Conservation (phyloP, 2,888 invertebrate species). For the Perizoma flavofasciatum region DNA sequence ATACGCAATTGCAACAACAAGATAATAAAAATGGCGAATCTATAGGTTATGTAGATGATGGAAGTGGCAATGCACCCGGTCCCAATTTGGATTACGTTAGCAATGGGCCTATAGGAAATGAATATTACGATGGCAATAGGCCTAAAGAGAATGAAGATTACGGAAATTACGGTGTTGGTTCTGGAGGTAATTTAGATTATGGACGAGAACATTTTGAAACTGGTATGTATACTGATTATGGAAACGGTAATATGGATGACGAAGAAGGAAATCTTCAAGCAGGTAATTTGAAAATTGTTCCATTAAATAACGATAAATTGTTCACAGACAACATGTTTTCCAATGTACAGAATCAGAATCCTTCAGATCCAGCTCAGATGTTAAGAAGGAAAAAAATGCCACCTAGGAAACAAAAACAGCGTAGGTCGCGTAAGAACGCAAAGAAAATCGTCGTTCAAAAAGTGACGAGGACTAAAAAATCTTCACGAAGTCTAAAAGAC, state of each 20-base stretch:
- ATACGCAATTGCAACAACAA: too few relatives aligned
- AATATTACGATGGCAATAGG: too few relatives aligned
- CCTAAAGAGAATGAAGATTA: not conserved
- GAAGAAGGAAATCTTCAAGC: not conserved
- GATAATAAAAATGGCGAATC: not conserved
- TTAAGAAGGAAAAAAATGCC: not conserved
- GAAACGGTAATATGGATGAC: not conserved
- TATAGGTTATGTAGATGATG: not conserved
- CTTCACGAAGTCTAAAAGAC: too few relatives aligned
- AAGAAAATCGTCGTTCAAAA: not conserved
- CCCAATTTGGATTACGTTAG: too few relatives aligned
- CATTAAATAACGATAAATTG: too few relatives aligned
- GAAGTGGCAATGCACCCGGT: not conserved
- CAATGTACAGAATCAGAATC: not conserved
- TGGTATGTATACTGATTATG: not conserved
- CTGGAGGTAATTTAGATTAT: not conserved
- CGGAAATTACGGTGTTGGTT: too few relatives aligned
- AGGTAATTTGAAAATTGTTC: too few relatives aligned
- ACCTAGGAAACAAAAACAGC: not conserved
- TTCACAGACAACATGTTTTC: too few relatives aligned
- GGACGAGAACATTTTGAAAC: not conserved
- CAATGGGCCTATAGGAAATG: too few relatives aligned
- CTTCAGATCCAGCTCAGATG: not conserved
- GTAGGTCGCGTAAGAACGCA: not conserved
- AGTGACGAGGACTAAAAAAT: not conserved